Conservation (phyloP, 2,797 vertebrate species). For the Urosaurus nigricauda region DNA sequence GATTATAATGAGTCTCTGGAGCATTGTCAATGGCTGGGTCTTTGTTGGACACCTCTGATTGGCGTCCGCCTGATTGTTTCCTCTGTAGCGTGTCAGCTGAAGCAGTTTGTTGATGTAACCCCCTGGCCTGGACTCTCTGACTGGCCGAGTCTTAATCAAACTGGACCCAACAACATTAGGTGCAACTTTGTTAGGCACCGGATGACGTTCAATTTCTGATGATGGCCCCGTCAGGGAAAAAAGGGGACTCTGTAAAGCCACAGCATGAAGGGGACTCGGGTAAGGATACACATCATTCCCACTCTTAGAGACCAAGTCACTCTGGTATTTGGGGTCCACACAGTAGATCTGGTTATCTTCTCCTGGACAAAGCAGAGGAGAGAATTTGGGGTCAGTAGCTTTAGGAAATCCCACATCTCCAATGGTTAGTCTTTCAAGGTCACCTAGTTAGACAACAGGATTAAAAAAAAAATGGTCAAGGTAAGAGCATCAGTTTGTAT, state of each 20-base stretch:
- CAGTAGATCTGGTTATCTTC: conserved; percentile 66
- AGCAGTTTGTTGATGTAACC: conserved; percentile 88
- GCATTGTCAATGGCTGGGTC: conserved; percentile 38
- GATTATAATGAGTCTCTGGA: conserved; percentile 66
- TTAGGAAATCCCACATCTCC: conserved; percentile 76
- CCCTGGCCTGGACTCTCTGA: conserved; percentile 74
- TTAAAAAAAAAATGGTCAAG: conserved; percentile 56
- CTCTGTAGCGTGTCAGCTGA: conserved; percentile 79
- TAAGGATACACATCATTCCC: conserved; percentile 91
- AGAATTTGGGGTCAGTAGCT: conserved; percentile 70
- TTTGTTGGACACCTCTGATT: conserved; percentile 48
- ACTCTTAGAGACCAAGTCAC: conserved; percentile 86
- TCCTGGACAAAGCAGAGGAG: conserved; percentile 61
- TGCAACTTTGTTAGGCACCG: conserved; percentile 39
- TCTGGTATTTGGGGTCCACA: conserved; percentile 88
- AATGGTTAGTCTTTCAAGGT: conserved; percentile 86
- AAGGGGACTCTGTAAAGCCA: conserved; percentile 94
- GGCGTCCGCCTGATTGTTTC: conserved; percentile 61
- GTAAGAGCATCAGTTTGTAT: conserved; percentile 13
- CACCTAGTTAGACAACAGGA: conserved; percentile 81
- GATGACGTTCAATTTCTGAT: conserved; percentile 53
- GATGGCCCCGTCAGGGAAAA: conserved; percentile 81
- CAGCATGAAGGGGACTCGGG: conserved; percentile 94
- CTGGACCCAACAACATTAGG: conserved; percentile 12
- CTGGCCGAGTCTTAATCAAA: conserved; percentile 62